Evolutionary conservation across 2,888 invertebrate genomes (phyloP).

Genomic region (Caenorhabditis sulstoni): DNA sequence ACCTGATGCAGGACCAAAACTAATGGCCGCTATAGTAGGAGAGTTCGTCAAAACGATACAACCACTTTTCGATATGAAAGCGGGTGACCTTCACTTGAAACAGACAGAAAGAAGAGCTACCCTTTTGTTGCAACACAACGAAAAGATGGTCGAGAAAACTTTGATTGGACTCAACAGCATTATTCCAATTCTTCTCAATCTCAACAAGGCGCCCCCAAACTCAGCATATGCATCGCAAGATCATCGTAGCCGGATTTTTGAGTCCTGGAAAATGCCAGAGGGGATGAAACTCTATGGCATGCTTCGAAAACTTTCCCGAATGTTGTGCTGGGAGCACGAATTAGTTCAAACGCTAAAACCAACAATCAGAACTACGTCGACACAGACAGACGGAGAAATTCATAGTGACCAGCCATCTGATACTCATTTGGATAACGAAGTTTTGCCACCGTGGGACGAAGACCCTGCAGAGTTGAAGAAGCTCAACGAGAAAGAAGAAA

Average conservation of each 20-base stretch:
- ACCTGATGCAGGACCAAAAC: slow-evolving; percentile 37
- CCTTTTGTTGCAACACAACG: slow-evolving; percentile 47
- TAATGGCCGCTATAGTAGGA: slow-evolving; percentile 50
- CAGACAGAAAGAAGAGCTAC: slow-evolving; percentile 26
- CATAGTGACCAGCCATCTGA: slow-evolving; percentile 23
- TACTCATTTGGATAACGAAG: slow-evolving; percentile 26
- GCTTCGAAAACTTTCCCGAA: slow-evolving; percentile 56
- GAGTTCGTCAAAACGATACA: slow-evolving; percentile 51
- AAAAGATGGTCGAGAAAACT: slow-evolving; percentile 52
- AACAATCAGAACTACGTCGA: slow-evolving; percentile 48
- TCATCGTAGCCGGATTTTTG: slow-evolving; percentile 47
- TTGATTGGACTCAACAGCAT: slow-evolving; percentile 52
- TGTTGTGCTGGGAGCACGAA: slow-evolving; percentile 64
- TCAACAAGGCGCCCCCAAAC: slow-evolving; percentile 42
- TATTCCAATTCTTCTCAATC: slow-evolving; percentile 54
- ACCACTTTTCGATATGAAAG: slow-evolving; percentile 36
- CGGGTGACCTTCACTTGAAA: slow-evolving; percentile 25
- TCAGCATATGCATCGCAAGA: slow-evolving; percentile 37
- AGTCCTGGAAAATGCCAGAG: slow-evolving; percentile 60
- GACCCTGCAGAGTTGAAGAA: not conserved
- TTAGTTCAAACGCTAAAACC: slow-evolving; percentile 58
- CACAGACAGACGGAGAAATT: slow-evolving; percentile 61
- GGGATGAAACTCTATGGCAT: slow-evolving; percentile 55
- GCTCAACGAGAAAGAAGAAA: slow-evolving; percentile 1
- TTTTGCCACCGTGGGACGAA: slow-evolving; percentile 40